These are phyloP conservation scores for Tetrapedia diversipes DNA, from an alignment of 2,888 invertebrate species.

Conservation along the genomic window DNA sequence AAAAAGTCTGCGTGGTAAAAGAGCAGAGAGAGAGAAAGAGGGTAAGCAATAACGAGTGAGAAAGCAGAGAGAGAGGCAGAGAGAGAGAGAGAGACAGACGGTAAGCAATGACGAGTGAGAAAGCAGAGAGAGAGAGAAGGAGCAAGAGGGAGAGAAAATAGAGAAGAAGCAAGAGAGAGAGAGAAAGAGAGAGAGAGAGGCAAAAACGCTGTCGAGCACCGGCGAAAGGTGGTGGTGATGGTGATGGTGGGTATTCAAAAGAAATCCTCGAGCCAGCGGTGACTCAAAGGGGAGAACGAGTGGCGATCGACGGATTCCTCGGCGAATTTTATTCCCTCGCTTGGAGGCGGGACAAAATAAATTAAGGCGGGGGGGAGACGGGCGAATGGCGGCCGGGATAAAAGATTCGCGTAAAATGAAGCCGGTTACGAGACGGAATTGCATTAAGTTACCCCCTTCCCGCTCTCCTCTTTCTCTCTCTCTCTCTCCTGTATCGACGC, in stretches of 20 bases:
- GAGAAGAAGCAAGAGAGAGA: too few relatives aligned
- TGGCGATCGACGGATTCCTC: constrained; percentile 13
- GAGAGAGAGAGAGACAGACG: neutral
- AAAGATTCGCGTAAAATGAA: constrained; percentile 34
- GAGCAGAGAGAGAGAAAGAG: neutral
- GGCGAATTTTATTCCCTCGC: constrained; percentile 22
- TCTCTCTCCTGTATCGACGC: too few relatives aligned
- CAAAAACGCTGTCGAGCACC: neutral
- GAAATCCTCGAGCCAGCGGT: neutral
- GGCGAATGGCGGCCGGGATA: neutral
- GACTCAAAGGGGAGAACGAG: neutral
- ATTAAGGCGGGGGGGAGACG: constrained; percentile 12
- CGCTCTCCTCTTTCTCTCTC: too few relatives aligned
- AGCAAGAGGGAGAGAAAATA: neutral
- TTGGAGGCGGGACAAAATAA: constrained; percentile 9
- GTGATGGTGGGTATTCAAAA: too few relatives aligned
- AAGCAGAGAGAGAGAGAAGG: too few relatives aligned
- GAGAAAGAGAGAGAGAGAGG: too few relatives aligned
- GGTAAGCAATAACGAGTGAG: neutral
- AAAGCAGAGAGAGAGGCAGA: too few relatives aligned
- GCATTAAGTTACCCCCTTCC: constrained; percentile 27
- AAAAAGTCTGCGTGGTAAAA: neutral
- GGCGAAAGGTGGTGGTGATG: neutral
- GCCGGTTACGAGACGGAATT: constrained; percentile 37
- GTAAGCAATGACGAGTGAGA: too few relatives aligned